phyloP scores from a whole-genome alignment of 2,113 vertebrate genomes.

The Australoheros scitulus region DNA sequence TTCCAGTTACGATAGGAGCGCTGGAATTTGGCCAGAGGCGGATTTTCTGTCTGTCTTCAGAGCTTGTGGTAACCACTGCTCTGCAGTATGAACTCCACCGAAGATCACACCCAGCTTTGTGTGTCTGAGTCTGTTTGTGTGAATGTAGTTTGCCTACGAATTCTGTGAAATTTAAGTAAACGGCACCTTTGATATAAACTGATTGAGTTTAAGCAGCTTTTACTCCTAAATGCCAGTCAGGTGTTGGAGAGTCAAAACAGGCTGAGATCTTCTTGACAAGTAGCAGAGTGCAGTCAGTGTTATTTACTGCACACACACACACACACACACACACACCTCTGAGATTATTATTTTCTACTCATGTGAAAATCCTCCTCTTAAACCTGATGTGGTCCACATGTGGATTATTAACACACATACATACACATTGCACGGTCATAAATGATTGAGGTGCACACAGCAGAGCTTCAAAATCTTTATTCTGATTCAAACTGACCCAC shows the following conservation, averaged over 20 bases:
- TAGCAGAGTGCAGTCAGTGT: not conserved
- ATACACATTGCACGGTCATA: not conserved
- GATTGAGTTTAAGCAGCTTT: not conserved
- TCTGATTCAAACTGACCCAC: not conserved
- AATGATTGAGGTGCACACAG: not conserved
- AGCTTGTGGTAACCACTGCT: not conserved
- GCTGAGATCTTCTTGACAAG: not conserved
- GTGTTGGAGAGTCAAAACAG: constrained; percentile 8
- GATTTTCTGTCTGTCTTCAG: not conserved
- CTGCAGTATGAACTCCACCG: not conserved
- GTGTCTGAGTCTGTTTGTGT: not conserved
- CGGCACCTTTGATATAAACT: not conserved
- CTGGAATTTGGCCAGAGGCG: constrained; percentile 6
- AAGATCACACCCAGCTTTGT: not conserved
- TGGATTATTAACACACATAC: not conserved
- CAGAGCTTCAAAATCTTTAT: not conserved
- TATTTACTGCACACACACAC: not conserved
- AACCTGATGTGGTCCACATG: not conserved
- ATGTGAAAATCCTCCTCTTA: too few species aligned
- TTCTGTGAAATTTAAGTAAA: not conserved
- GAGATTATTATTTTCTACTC: not conserved
- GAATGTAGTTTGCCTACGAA: not conserved
- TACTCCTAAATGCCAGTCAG: not conserved
- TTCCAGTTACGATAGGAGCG: not conserved
- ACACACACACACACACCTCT: not conserved